Evolutionary conservation across 1,140 invertebrate species (phyloP).

Genomic region (Andrena cerasifolii): DNA sequence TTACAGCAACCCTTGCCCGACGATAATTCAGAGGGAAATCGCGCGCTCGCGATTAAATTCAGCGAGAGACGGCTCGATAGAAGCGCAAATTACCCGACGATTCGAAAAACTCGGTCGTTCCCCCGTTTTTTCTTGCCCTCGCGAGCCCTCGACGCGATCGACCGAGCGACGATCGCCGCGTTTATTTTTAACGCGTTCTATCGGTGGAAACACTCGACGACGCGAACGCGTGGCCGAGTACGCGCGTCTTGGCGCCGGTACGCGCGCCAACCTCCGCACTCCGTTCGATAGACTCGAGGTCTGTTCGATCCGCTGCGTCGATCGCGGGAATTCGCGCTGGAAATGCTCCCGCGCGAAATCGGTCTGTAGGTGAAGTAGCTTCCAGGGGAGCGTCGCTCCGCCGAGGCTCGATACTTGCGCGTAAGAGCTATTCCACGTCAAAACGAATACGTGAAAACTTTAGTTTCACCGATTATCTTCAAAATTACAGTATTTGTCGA

Average conservation of each 20-base stretch:
- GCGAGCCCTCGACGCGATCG: constrained; percentile 24
- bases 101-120: constrained; percentile 40
- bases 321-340: too few relatives aligned
- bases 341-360: too few relatives aligned
- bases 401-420: too few relatives aligned
- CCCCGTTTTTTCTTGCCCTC: neutral
- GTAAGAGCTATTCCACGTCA: too few relatives aligned
- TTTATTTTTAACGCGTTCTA: constrained; percentile 44
- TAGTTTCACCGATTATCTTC: too few relatives aligned
- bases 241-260: neutral
- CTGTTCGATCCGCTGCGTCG: too few relatives aligned
- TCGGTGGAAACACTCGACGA: neutral
- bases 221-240: neutral
- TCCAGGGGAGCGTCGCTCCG: too few relatives aligned
- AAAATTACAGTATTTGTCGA: too few relatives aligned
- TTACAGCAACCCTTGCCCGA: neutral
- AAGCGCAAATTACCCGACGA: neutral
- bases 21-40: neutral
- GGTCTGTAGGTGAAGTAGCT: too few relatives aligned
- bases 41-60: neutral
- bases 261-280: too few relatives aligned
- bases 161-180: constrained; percentile 25
- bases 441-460: too few relatives aligned
- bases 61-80: neutral
- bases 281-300: too few relatives aligned